These are phyloP conservation scores for Xenopus petersii DNA, from an alignment of 2,797 vertebrate genomes.

Conservation along the genomic window DNA sequence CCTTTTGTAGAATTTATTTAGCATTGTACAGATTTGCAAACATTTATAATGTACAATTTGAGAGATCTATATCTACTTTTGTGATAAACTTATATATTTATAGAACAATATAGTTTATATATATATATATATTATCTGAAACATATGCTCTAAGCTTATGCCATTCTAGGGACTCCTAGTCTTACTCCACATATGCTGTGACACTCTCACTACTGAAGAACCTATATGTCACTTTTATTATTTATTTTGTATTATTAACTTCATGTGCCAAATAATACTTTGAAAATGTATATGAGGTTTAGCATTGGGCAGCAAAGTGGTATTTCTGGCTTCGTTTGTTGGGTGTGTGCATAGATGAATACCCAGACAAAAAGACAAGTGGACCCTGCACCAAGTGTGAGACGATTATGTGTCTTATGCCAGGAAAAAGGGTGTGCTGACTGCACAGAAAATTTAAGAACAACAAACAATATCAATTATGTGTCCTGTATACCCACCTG, in stretches of 20 bases:
- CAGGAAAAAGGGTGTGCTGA: too few relatives aligned
- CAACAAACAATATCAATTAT: too few relatives aligned
- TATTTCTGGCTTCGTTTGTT: too few relatives aligned
- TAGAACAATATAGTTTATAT: slow-evolving; percentile 50
- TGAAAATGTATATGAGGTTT: background rate
- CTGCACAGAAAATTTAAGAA: too few relatives aligned
- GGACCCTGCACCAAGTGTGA: too few relatives aligned
- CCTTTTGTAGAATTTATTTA: slow-evolving; percentile 57
- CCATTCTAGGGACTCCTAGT: background rate
- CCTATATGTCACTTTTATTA: background rate
- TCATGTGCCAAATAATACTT: slow-evolving; percentile 19
- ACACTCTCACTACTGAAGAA: slow-evolving; percentile 7
- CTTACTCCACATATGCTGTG: slow-evolving; percentile 12
- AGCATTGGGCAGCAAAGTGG: too few relatives aligned
- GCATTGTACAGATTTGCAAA: slow-evolving; percentile 27
- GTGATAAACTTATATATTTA: slow-evolving; percentile 51
- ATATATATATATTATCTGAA: slow-evolving; percentile 53
- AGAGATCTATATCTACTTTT: slow-evolving; percentile 18
- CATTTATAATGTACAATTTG: slow-evolving; percentile 52
- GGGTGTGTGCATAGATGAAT: too few relatives aligned
- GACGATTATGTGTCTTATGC: too few relatives aligned
- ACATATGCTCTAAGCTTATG: slow-evolving; percentile 14
- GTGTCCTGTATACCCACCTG: too few relatives aligned
- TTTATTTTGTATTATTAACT: slow-evolving; percentile 23
- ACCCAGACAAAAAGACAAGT: too few relatives aligned